Evolutionary conservation across 2,888 invertebrate species (phyloP).

Genomic region (Neoitamus cyanurus): DNA sequence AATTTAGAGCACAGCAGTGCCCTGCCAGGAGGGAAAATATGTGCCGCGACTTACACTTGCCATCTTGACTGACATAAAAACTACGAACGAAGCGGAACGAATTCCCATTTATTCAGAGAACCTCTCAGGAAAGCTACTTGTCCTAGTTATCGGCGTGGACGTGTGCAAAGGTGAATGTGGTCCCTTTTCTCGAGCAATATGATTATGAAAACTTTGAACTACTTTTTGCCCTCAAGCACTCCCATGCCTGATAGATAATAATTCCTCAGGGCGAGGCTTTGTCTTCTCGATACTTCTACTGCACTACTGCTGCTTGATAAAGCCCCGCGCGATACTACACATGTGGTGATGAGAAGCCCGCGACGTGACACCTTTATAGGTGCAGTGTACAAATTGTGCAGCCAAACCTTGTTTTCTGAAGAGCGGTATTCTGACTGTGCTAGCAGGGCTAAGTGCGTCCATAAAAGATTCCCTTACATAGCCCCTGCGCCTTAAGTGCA

Average conservation of each 20-base stretch:
- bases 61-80: background rate
- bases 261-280: background rate
- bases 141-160: background rate
- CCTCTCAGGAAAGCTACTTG: slow-evolving; percentile 26
- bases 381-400: background rate
- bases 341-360: background rate
- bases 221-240: background rate
- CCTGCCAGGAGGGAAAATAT: background rate
- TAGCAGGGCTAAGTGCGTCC: background rate
- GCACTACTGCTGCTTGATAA: too few relatives aligned
- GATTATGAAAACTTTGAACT: slow-evolving; percentile 25
- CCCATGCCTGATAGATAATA: background rate
- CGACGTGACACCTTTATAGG: background rate
- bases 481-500: background rate
- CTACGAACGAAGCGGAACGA: background rate
- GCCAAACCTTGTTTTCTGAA: background rate
- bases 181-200: background rate
- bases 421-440: background rate
- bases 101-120: background rate
- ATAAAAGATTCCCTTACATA: background rate
- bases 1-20: background rate
- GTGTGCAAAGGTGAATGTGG: slow-evolving; percentile 6
- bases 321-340: background rate
- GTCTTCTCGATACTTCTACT: background rate
- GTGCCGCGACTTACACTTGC: background rate